Conservation (phyloP, 2,888 invertebrate genomes). For the Thera obeliscata region DNA sequence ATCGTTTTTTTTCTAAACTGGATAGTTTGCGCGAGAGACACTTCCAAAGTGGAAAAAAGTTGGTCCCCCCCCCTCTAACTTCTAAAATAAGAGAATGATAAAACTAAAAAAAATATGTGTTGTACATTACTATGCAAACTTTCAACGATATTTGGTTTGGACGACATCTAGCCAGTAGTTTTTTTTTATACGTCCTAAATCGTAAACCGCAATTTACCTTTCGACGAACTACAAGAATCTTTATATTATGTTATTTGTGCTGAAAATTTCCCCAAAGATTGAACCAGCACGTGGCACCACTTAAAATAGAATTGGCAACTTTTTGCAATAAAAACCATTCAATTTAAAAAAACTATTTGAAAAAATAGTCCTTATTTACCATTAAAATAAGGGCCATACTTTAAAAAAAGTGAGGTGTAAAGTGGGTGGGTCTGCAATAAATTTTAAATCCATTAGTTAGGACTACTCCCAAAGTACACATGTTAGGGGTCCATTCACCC, state of each 20-base stretch:
- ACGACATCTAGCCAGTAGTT: too few species aligned
- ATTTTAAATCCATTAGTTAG: slow-evolving; percentile 83
- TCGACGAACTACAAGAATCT: too few species aligned
- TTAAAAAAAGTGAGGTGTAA: slow-evolving; percentile 43
- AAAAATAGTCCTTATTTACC: slow-evolving; percentile 10
- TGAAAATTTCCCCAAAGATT: slow-evolving; percentile 9
- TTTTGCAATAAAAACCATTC: not conserved
- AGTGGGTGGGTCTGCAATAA: slow-evolving; percentile 79
- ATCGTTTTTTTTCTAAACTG: too few species aligned
- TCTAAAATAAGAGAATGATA: too few species aligned
- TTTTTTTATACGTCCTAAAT: too few species aligned
- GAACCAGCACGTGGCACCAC: slow-evolving; percentile 50
- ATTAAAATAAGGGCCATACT: slow-evolving; percentile 27
- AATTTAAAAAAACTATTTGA: not conserved
- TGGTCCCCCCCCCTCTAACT: too few species aligned
- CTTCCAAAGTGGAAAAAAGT: too few species aligned
- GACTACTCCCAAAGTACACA: slow-evolving; percentile 62
- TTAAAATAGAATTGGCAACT: slow-evolving; percentile 40
- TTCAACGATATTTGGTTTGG: too few species aligned
- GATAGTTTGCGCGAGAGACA: too few species aligned
- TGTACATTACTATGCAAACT: too few species aligned
- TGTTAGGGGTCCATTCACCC: slow-evolving; percentile 75
- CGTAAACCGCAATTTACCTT: too few species aligned
- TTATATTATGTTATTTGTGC: not conserved
- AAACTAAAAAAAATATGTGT: too few species aligned